These are phyloP conservation scores for Tryphoninae sp. DNA, from an alignment of 2,888 invertebrate genomes.

Conservation along the genomic window DNA sequence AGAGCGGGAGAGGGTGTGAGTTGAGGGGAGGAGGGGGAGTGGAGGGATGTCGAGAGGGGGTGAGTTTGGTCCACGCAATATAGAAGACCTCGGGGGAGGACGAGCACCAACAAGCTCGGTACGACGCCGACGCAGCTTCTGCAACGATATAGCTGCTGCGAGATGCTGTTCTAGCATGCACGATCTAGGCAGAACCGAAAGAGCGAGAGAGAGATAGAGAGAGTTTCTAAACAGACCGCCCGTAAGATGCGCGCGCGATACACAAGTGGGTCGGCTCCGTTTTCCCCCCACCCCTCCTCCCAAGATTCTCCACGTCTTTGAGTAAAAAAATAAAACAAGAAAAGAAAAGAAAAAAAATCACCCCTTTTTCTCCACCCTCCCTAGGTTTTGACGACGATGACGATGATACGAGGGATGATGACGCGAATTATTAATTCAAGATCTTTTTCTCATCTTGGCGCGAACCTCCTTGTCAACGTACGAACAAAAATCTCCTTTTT, in stretches of 20 bases:
- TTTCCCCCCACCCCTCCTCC: background rate
- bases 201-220: constrained; percentile 43
- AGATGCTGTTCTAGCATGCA: constrained; percentile 22
- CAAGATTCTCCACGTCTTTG: constrained; percentile 7
- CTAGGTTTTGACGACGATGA: constrained; percentile 24
- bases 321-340: background rate
- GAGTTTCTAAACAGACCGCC: constrained; percentile 64
- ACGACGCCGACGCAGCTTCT: constrained; percentile 62
- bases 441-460: background rate
- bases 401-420: background rate
- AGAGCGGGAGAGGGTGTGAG: constrained; percentile 50
- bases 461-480: background rate
- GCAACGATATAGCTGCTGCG: constrained; percentile 50
- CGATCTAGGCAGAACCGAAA: constrained; percentile 43
- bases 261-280: constrained; percentile 72
- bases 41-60: background rate
- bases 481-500: too few relatives aligned
- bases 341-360: background rate
- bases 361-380: background rate
- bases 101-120: constrained; percentile 57
- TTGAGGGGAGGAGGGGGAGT: background rate
- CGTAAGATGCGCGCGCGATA: constrained; percentile 71
- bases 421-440: constrained; percentile 37
- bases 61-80: constrained; percentile 24
- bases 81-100: constrained; percentile 42